Base-by-base conservation (phyloP, 1,140 invertebrate genomes). In the Akabosia matsudoensis region DNA sequence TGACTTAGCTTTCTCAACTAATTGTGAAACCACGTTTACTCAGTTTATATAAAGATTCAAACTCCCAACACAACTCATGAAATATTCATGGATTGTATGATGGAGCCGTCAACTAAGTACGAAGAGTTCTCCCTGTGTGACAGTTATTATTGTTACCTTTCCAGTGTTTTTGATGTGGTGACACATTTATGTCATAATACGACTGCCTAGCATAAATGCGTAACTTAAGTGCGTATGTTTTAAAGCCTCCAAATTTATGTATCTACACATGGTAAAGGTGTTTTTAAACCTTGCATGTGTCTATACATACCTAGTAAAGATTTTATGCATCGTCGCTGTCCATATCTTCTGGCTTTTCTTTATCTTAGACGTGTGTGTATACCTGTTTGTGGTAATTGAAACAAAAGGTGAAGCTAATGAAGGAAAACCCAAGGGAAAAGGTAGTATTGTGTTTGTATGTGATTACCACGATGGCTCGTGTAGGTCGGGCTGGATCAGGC, bases 371-470 rank as follows among this genome's bases (percentile, higher is more conserved):
- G 37, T 45, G 37, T 45, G 37, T 45, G 37, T 56, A 22, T 56
- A 56, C 54, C 54, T 56, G 54, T 56, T 56, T 3, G 24, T 22
- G 4, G n/a, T 13, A 16, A 22, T 16, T 56, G 54, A 56, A 56
- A 56, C 54, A 56, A 56, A 56, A 56, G 54, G 54, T 45, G 24
- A 56, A 56, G 24, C 54, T 56, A 56, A 56, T 56, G 54, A 56
- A 56, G 54, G 54, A 22, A 56, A 56, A 56, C 7, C 54, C 54
- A 56, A 18, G 7, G 18, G 54, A n/a, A 13, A 56, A 56, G n/a
- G n/a, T n/a, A n/a, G n/a, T n/a, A n/a, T n/a, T n/a, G n/a, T n/a
- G n/a, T n/a, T n/a, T n/a, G n/a, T n/a, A n/a, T n/a, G n/a, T n/a
- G n/a, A n/a, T n/a, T n/a, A n/a, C n/a, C n/a, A n/a, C n/a, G n/a